phyloP scores from a whole-genome alignment of 2,888 invertebrate species.

The Belgica antarctica region DNA sequence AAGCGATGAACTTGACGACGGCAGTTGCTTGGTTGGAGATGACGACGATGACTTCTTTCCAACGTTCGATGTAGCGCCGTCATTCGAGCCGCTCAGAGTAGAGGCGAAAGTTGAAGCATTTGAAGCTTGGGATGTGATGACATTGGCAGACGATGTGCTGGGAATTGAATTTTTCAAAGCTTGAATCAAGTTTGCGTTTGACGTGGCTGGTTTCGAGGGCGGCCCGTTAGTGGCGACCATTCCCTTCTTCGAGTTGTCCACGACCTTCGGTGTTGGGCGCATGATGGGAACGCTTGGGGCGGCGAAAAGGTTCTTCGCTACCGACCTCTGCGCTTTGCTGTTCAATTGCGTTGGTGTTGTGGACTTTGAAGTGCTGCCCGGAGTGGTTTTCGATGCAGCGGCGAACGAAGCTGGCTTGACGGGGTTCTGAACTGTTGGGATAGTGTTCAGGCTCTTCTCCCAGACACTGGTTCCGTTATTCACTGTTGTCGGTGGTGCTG shows the following conservation, averaged over 20 bases:
- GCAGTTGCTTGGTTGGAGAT: slow-evolving; percentile 55
- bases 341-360: slow-evolving; percentile 32
- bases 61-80: slow-evolving; percentile 67
- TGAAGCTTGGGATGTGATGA: slow-evolving; percentile 8
- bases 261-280: slow-evolving; percentile 28
- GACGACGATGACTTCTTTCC: slow-evolving; percentile 65
- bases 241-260: slow-evolving; percentile 36
- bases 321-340: slow-evolving; percentile 18
- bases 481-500: not conserved
- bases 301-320: slow-evolving; percentile 38
- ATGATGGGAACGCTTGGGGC: not conserved
- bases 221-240: slow-evolving; percentile 34
- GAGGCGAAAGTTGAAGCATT: slow-evolving; percentile 52
- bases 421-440: slow-evolving; percentile 35
- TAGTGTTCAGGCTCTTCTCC: slow-evolving; percentile 40
- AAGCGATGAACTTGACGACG: slow-evolving; percentile 45
- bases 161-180: slow-evolving; percentile 55
- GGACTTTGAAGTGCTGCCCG: not conserved
- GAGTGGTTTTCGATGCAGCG: not conserved
- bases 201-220: slow-evolving; percentile 30
- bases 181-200: slow-evolving; percentile 52
- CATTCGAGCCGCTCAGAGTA: slow-evolving; percentile 57
- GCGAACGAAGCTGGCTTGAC: slow-evolving; percentile 28
- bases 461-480: slow-evolving; percentile 44
- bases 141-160: slow-evolving; percentile 48